Conservation (phyloP, 2,888 invertebrate species). For the Ichneumon xanthorius region DNA sequence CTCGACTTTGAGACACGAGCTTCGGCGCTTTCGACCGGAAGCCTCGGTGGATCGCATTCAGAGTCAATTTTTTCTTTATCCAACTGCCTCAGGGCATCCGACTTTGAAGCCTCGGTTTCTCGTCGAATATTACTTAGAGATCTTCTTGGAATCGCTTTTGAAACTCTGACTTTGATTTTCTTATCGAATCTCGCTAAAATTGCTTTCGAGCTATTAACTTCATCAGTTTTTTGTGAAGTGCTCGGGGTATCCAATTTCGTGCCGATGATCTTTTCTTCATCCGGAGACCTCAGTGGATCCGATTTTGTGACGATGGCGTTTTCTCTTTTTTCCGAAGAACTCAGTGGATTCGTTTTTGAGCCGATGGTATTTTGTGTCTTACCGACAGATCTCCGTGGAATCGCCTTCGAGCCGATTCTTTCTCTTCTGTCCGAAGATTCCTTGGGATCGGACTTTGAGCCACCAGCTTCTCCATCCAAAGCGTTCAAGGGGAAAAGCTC, state of each 20-base stretch:
- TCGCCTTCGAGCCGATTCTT: not conserved
- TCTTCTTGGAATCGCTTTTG: not conserved
- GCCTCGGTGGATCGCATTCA: not conserved
- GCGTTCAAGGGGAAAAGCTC: not conserved
- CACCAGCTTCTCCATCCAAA: not conserved
- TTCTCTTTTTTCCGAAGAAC: not conserved
- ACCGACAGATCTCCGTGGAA: not conserved
- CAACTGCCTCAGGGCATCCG: not conserved
- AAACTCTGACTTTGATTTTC: not conserved
- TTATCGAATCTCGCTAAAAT: not conserved
- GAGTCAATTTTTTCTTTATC: not conserved
- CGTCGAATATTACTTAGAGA: not conserved
- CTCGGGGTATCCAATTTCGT: not conserved
- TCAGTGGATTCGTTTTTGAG: not conserved
- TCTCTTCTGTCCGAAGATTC: not conserved
- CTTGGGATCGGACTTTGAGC: not conserved
- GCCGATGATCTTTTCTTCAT: not conserved
- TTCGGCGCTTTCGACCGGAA: not conserved
- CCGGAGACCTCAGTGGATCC: not conserved
- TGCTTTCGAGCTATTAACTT: not conserved
- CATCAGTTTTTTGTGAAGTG: not conserved
- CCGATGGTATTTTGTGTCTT: not conserved
- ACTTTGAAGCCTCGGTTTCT: slow-evolving; percentile 6
- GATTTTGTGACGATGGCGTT: not conserved
- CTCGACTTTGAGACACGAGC: not conserved